Conservation (phyloP, 2,797 vertebrate genomes). For the Schizopygopsis pylzovi region DNA sequence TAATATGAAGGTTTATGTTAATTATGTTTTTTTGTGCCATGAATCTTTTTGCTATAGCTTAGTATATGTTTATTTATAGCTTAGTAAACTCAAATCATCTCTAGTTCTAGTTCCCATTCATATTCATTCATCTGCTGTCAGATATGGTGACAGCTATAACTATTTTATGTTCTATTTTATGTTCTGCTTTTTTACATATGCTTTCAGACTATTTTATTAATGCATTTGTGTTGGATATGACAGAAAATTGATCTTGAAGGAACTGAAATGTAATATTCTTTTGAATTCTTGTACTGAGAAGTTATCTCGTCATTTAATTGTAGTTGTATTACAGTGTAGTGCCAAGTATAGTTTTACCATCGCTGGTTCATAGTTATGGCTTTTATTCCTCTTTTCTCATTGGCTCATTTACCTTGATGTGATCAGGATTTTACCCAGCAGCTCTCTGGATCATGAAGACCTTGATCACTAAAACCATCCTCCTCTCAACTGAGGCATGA, state of each 20-base stretch:
- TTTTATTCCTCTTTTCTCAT: neutral
- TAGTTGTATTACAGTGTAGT: neutral
- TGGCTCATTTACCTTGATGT: slow-evolving; percentile 21
- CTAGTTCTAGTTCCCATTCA: neutral
- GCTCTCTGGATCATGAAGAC: neutral
- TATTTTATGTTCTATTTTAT: neutral
- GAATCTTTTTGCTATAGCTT: too few relatives aligned
- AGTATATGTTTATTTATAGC: too few relatives aligned
- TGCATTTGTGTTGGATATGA: neutral
- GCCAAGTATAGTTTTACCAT: neutral
- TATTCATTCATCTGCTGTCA: neutral
- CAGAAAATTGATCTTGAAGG: too few relatives aligned
- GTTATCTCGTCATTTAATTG: neutral
- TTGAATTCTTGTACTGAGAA: neutral
- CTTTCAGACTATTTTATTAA: neutral
- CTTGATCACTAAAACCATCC: slow-evolving; percentile 32
- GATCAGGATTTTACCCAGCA: slow-evolving; percentile 30
- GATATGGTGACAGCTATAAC: neutral
- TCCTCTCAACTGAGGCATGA: slow-evolving; percentile 30
- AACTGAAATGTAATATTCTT: too few relatives aligned
- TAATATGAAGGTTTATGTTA: too few relatives aligned
- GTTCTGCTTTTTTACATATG: neutral
- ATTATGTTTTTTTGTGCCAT: too few relatives aligned
- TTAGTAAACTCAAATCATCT: neutral
- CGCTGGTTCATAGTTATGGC: neutral